phyloP scores from a whole-genome alignment of 2,113 vertebrate genomes.

The Andinoacara biseriatus region DNA sequence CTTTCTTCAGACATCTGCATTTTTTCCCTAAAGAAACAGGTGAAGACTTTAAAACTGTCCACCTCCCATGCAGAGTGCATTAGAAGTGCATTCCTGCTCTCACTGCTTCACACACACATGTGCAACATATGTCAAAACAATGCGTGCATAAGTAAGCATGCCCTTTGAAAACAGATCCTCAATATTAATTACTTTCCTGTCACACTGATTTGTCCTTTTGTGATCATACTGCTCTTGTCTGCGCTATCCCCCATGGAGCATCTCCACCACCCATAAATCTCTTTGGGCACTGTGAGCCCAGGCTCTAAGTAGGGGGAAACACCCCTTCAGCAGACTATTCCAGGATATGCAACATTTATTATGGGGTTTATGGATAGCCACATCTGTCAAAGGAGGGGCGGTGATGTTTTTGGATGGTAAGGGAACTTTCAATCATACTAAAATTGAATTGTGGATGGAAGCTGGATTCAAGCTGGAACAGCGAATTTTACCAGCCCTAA shows the following conservation, averaged over 20 bases:
- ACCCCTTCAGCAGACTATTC: constrained; percentile 54
- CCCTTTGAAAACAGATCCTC: neutral
- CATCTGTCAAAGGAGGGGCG: constrained; percentile 19
- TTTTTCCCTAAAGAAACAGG: neutral
- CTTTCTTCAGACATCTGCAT: neutral
- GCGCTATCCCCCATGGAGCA: constrained; percentile 14
- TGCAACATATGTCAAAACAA: neutral
- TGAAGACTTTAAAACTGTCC: neutral
- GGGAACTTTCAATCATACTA: neutral
- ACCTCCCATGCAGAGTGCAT: neutral
- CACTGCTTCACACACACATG: neutral
- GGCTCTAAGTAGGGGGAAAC: constrained; percentile 37
- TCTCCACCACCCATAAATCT: constrained; percentile 33
- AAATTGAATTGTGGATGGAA: neutral
- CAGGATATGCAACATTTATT: constrained; percentile 52
- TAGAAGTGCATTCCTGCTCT: constrained; percentile 7
- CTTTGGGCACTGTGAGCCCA: constrained; percentile 35
- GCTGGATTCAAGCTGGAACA: neutral
- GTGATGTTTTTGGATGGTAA: neutral
- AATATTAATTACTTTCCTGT: neutral
- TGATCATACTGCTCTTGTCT: constrained; percentile 18
- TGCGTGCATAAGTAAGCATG: neutral
- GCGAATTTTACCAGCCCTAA: neutral
- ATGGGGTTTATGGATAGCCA: constrained; percentile 45
- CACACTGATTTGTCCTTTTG: constrained; percentile 11